Evolutionary conservation across 2,888 invertebrate genomes (phyloP).

Genomic region (Nemotelus pantherinus): DNA sequence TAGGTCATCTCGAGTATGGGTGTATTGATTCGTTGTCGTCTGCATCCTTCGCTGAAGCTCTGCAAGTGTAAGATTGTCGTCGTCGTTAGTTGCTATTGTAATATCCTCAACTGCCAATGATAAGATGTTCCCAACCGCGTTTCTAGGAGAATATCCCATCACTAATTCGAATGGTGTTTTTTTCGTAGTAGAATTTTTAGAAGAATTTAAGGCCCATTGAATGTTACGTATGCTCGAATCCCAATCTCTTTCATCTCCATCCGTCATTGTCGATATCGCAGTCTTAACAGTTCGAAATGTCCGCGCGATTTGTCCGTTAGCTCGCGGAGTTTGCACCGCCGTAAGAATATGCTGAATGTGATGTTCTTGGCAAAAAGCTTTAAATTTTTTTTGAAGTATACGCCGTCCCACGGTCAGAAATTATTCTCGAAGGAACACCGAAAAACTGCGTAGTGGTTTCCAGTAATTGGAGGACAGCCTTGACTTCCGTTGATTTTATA

Average conservation of each 20-base stretch:
- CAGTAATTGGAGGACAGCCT: too few relatives aligned
- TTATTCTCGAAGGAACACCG: neutral
- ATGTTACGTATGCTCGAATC: neutral
- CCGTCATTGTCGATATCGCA: conserved; percentile 43
- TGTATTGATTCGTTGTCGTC: too few relatives aligned
- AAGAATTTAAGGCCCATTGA: conserved; percentile 16
- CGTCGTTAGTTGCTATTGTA: too few relatives aligned
- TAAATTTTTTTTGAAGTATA: conserved; percentile 1
- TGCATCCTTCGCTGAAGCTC: too few relatives aligned
- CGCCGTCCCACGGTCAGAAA: neutral
- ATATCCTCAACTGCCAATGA: neutral
- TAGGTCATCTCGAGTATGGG: too few relatives aligned
- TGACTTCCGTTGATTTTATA: too few relatives aligned
- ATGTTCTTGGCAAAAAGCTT: neutral
- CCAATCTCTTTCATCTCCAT: conserved; percentile 15
- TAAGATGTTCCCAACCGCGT: neutral
- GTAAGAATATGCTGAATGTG: neutral
- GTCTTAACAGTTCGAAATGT: conserved; percentile 46
- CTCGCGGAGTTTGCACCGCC: neutral
- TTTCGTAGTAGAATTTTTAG: neutral
- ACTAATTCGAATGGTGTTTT: conserved; percentile 1
- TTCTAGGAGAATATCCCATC: neutral
- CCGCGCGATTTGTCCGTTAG: conserved; percentile 52
- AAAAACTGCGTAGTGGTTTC: neutral
- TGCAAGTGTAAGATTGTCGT: too few relatives aligned